A percentile compares a stretch with the other conserved stretches of the same genome.
phyloP scores from a whole-genome alignment of 2,113 vertebrate genomes.

The Chitala chitala region DNA sequence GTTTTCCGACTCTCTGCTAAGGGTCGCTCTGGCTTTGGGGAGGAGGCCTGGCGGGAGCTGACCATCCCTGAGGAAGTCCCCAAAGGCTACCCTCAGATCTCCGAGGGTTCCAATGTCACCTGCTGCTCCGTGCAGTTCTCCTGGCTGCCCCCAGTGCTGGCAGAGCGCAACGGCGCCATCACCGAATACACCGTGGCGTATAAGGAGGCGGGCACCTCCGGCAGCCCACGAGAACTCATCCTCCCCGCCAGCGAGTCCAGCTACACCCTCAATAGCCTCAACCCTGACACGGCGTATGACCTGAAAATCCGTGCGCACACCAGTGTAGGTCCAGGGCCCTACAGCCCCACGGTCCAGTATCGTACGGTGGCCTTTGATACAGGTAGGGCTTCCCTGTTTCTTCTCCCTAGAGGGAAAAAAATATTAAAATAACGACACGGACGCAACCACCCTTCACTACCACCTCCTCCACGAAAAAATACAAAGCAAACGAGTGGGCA shows the following conservation, averaged over 20 bases:
- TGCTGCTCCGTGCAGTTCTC: constrained; percentile 78
- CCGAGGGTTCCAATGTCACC: constrained; percentile 72
- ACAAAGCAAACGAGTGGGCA: constrained; percentile 53
- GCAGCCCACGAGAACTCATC: constrained; percentile 66
- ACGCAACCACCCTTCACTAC: constrained; percentile 42
- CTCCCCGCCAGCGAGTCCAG: constrained; percentile 70
- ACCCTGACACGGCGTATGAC: constrained; percentile 83
- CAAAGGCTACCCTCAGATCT: constrained; percentile 76
- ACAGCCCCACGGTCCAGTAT: constrained; percentile 82
- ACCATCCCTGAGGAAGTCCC: constrained; percentile 75
- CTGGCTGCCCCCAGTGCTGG: constrained; percentile 77
- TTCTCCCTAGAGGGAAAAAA: constrained; percentile 34
- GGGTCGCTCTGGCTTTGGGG: constrained; percentile 76
- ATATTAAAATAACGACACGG: constrained; percentile 46
- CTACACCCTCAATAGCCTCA: constrained; percentile 79
- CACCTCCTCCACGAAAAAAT: constrained; percentile 50
- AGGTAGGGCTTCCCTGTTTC: constrained; percentile 81
- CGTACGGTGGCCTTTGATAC: constrained; percentile 85
- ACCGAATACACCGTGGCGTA: constrained; percentile 82
- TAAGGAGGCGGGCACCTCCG: constrained; percentile 58
- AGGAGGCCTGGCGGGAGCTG: constrained; percentile 66
- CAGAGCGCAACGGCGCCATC: constrained; percentile 72
- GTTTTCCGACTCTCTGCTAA: constrained; percentile 80
- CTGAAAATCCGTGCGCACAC: constrained; percentile 89
- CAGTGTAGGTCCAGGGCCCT: constrained; percentile 84